Conservation (phyloP, 2,888 invertebrate species). For the Deilephila elpenor region DNA sequence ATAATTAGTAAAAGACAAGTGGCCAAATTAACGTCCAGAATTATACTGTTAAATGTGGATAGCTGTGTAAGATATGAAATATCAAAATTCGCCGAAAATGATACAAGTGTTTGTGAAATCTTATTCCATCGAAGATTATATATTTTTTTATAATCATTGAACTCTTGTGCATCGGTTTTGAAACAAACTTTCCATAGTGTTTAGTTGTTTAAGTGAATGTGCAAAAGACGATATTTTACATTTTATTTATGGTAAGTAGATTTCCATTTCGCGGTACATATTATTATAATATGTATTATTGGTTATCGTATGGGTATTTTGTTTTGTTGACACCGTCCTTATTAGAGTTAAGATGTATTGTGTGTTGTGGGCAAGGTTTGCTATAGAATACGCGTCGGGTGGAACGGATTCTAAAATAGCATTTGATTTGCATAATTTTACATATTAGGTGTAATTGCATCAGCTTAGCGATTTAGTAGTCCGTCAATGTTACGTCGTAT, state of each 20-base stretch:
- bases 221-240: constrained; percentile 23
- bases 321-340: constrained; percentile 72
- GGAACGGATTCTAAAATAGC: constrained; percentile 48
- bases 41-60: constrained; percentile 41
- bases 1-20: constrained; percentile 73
- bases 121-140: constrained; percentile 15
- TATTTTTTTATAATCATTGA: constrained; percentile 26
- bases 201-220: constrained; percentile 20
- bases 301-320: constrained; percentile 33
- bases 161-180: background rate
- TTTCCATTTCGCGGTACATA: constrained; percentile 15
- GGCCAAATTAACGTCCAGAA: constrained; percentile 83
- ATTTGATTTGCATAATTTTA: constrained; percentile 56
- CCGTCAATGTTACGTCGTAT: background rate
- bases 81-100: constrained; percentile 36
- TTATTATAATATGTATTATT: constrained; percentile 22
- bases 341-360: constrained; percentile 55
- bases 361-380: constrained; percentile 38
- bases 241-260: constrained; percentile 15
- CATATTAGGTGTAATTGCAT: background rate
- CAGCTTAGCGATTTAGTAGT: background rate
- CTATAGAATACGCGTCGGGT: constrained; percentile 7
- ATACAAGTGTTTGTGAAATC: constrained; percentile 36
- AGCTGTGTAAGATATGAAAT: constrained; percentile 43
- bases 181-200: constrained; percentile 13